Conservation (phyloP, 2,888 invertebrate genomes). For the Papilio demoleus region DNA sequence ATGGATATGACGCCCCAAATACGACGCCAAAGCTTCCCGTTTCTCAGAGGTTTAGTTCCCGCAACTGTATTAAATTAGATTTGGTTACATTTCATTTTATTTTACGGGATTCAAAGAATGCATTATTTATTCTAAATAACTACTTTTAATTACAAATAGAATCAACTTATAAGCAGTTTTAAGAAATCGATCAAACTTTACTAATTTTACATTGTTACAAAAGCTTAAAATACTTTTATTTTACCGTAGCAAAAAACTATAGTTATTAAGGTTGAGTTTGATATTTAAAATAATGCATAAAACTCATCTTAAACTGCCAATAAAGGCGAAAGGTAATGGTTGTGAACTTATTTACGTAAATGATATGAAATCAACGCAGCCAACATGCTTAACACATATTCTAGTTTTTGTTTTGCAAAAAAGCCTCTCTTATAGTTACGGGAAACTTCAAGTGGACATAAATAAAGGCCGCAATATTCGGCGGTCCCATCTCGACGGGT, state of each 20-base stretch:
- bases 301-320: background rate
- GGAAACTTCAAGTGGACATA: conserved; percentile 81
- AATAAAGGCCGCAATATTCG: conserved; percentile 81
- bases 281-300: background rate
- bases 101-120: background rate
- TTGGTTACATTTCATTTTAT: background rate
- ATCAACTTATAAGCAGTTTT: background rate
- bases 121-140: background rate
- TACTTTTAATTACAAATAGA: background rate
- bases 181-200: background rate
- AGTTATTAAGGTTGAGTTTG: background rate
- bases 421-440: conserved; percentile 68
- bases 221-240: too few species aligned
- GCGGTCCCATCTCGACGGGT: conserved; percentile 74
- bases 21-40: conserved; percentile 1
- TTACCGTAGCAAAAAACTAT: background rate
- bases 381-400: conserved; percentile 36
- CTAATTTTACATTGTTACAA: too few species aligned
- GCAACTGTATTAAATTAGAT: conserved; percentile 7
- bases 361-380: conserved; percentile 42
- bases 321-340: background rate
- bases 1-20: conserved; percentile 7
- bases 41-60: conserved; percentile 1
- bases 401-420: conserved; percentile 62
- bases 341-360: conserved; percentile 12